Evolutionary conservation across 2,888 invertebrate genomes (phyloP).

Genomic region (Hirtodrosophila alboralis): DNA sequence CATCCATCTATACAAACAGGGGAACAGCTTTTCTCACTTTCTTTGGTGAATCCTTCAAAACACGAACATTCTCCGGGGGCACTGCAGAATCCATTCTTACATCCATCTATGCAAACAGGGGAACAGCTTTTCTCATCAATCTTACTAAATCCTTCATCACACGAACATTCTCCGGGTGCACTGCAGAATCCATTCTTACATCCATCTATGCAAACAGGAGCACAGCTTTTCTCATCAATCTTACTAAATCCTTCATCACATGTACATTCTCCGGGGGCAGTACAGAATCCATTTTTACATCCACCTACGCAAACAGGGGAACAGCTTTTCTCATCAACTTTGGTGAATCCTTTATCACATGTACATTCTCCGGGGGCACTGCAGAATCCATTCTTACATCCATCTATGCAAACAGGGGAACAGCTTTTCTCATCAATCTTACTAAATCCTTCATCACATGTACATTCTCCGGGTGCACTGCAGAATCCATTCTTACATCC

Average conservation of each 20-base stretch:
- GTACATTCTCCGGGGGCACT: conserved; percentile 6
- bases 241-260: conserved; percentile 17
- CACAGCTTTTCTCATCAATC: conserved; percentile 5
- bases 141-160: conserved; percentile 18
- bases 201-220: conserved; percentile 5
- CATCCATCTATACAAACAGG: conserved; percentile 50
- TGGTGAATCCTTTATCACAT: conserved; percentile 2
- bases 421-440: conserved; percentile 10
- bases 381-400: conserved; percentile 20
- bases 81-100: conserved; percentile 31
- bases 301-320: conserved; percentile 77
- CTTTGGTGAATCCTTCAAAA: conserved; percentile 12
- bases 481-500: conserved; percentile 18
- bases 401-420: conserved; percentile 3
- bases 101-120: conserved; percentile 18
- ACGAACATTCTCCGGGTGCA: conserved; percentile 14
- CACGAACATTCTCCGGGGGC: conserved; percentile 29
- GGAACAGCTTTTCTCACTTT: conserved; percentile 30
- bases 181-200: conserved; percentile 24
- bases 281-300: conserved; percentile 38
- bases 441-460: conserved; percentile 1
- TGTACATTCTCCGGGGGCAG: conserved; percentile 21
- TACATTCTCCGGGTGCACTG: conserved; percentile 5
- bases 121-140: neutral
- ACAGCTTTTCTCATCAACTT: conserved; percentile 43